Conservation (phyloP, 2,113 vertebrate species). For the Protobothrops flavoviridis region DNA sequence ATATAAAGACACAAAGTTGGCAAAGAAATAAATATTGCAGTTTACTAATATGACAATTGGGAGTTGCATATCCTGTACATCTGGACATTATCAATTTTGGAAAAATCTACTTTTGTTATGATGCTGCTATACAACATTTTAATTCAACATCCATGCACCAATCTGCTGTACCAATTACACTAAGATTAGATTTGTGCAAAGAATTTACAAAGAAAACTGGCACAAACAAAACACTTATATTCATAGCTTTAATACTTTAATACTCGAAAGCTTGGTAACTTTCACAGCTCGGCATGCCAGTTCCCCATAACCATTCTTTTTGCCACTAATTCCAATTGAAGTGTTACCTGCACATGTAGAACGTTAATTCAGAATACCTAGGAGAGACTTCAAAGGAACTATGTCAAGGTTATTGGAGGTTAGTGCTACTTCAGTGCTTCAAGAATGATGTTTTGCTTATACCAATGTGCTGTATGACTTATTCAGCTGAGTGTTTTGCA, state of each 20-base stretch:
- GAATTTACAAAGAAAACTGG: background rate
- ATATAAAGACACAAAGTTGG: background rate
- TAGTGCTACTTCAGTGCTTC: background rate
- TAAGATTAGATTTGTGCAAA: background rate
- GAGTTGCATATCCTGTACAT: background rate
- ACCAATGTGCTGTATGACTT: background rate
- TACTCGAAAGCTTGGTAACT: background rate
- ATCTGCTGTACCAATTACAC: background rate
- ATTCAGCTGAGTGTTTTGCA: background rate
- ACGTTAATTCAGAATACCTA: background rate
- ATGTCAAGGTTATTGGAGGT: background rate
- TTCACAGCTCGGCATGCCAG: background rate
- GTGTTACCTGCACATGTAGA: background rate
- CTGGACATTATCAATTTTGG: background rate
- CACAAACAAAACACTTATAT: background rate
- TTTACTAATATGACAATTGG: background rate
- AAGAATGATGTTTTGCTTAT: background rate
- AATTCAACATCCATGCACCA: background rate
- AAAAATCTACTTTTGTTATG: background rate
- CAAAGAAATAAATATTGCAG: background rate
- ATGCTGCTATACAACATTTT: background rate
- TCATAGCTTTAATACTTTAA: background rate
- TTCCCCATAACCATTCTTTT: background rate
- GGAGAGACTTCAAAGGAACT: background rate
- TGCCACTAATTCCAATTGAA: background rate